Conservation (phyloP, 2,113 vertebrate genomes). For the Pseudorhombus dupliciocellatus region DNA sequence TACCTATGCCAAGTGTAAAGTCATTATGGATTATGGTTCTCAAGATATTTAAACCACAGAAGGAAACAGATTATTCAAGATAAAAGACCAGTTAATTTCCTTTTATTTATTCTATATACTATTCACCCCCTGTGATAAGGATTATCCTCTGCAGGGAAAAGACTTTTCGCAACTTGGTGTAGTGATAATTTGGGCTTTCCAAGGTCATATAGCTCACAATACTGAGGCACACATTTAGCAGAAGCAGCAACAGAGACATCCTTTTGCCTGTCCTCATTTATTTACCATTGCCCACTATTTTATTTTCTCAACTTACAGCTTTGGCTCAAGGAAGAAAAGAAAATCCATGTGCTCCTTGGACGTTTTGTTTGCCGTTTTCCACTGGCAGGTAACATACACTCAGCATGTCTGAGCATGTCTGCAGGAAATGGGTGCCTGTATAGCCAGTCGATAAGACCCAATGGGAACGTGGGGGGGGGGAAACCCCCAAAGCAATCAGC, state of each 20-base stretch:
- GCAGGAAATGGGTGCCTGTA: slow-evolving; percentile 3
- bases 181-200: background rate
- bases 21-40: too few relatives aligned
- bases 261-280: background rate
- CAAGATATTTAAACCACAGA: too few relatives aligned
- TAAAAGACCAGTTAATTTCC: too few relatives aligned
- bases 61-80: too few relatives aligned
- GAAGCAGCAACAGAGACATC: background rate
- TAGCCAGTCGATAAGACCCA: slow-evolving; percentile 14
- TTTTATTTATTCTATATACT: background rate
- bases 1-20: too few relatives aligned
- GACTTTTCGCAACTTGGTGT: background rate
- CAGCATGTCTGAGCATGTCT: slow-evolving; percentile 24
- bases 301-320: background rate
- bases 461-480: slow-evolving; percentile 7
- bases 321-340: background rate
- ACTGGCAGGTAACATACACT: background rate
- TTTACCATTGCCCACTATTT: background rate
- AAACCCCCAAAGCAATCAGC: slow-evolving; percentile 9
- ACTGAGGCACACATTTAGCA: slow-evolving; percentile 5
- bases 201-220: background rate
- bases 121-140: background rate
- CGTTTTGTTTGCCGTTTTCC: background rate
- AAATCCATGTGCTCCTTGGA: background rate
- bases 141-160: background rate